A percentile compares a stretch with the other conserved stretches of the same genome.
Evolutionary conservation across 1,140 invertebrate genomes (phyloP).

Genomic region (Orius laevigatus): DNA sequence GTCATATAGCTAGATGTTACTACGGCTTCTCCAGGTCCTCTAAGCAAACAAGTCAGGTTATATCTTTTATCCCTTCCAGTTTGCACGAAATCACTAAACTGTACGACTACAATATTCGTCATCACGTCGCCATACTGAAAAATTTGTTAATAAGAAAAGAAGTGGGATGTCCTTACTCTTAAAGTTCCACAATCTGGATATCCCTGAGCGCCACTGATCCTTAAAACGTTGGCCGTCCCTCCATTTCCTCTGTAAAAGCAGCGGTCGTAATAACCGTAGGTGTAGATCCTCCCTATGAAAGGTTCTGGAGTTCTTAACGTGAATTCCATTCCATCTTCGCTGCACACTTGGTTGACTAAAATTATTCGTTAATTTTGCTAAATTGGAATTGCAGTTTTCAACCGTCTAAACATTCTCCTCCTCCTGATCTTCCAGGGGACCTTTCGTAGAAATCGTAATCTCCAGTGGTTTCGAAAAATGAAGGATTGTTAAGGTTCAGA

Average conservation of each 20-base stretch:
- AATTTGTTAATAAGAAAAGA: not conserved
- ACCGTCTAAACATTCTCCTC: conserved; percentile 71
- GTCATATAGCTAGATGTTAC: conserved; percentile 87
- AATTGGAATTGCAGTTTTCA: conserved; percentile 1
- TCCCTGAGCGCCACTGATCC: conserved; percentile 72
- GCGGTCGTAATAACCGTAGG: conserved; percentile 77
- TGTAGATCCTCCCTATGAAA: conserved; percentile 78
- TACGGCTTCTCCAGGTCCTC: conserved; percentile 78
- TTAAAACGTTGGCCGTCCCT: conserved; percentile 59
- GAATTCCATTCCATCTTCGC: conserved; percentile 87
- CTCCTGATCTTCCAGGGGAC: conserved; percentile 46
- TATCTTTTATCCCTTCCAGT: conserved; percentile 79
- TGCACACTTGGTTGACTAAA: conserved; percentile 75
- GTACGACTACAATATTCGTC: conserved; percentile 86
- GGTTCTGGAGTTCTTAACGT: conserved; percentile 71
- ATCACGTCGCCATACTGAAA: conserved; percentile 73
- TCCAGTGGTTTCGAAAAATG: conserved; percentile 63
- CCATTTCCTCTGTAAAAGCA: conserved; percentile 84
- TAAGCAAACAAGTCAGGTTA: conserved; percentile 78
- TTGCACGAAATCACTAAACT: conserved; percentile 85
- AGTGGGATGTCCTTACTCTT: conserved; percentile 32
- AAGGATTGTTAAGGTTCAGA: conserved; percentile 65
- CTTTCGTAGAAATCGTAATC: conserved; percentile 80
- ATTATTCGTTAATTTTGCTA: conserved; percentile 1
- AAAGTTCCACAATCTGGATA: conserved; percentile 85